Base-by-base conservation (phyloP, 2,113 vertebrate genomes). In the Strix uralensis region DNA sequence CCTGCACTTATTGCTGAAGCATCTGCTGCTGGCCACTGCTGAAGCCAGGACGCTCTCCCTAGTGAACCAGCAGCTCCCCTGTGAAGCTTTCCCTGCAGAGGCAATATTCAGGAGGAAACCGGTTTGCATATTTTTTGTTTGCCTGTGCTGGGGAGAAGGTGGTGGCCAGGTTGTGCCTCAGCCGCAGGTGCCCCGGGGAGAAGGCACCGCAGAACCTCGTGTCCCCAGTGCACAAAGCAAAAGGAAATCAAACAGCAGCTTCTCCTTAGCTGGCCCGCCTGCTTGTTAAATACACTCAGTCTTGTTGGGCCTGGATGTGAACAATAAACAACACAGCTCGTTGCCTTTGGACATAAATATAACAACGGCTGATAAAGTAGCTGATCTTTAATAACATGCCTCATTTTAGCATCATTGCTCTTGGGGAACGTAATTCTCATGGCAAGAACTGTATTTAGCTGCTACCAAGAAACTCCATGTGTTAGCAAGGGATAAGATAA, bases 261-360 rank as follows among this genome's bases (percentile, higher is more conserved):
- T 67, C 61, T 86, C 69, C 75, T 91, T 38, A 58, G 10, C 67
- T 34, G 94, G 62, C 80, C 90, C 55, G 1, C 97, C 97, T 96
- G 70, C 88, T 97, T 97, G 86, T 91, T 95, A 97, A 97, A 97
- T 61, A 97, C 46, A 70, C 29, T 8, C 38, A 27, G 74, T 62
- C 61, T 29, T 58, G 25, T 9, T 30, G 59, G 42, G 54, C 49
- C 62, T 63, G 87, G 58, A 44, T 4, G 5, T 7, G 47, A 81
- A 42, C 49, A 71, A 79, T 77, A 75, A 77, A 82, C 86, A 61
- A 2, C 32, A 40, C 38, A 65, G 85, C 26, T 92, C 75, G 36
- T 46, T 96, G 71, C 51, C 81, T 77, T 88, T 25, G 86, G 55
- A 54, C 22, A 61, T 7, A 36, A 86, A 66, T 51, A 79, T 3